Evolutionary conservation across 2,113 vertebrate species (phyloP), one percentile per base, ranked within the genome.

Genomic region (Gobio gobio): DNA sequence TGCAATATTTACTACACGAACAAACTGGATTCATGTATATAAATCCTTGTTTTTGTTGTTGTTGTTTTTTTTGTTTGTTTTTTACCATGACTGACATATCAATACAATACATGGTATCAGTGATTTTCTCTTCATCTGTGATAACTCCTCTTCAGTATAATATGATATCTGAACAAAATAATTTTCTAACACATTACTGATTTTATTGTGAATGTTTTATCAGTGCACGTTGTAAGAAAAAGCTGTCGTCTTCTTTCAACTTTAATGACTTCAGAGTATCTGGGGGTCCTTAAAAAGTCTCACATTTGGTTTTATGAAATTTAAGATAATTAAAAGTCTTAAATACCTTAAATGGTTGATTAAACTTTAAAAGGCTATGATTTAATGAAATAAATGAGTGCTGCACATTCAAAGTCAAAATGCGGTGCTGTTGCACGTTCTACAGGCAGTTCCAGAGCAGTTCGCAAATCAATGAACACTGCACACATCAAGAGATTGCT

Each of bases 101-200:
- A 51, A n/a, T n/a, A 88, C 89, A 90, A 86, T 87, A 88, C 89
- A 90, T 64, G n/a, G 13, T 14, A 54, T 29, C n/a, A 29, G 73
- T n/a, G 58, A 29, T 68, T 66, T 66, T 78, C 33, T 51, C 14
- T 61, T 26, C 22, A 40, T 40, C 40, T 0, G 40, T 1, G 40
- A 40, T 68, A 29, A 14, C 5, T 20, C 24, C 47, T 26, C 26
- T 47, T 68, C 29, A 33, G 14, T 14, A 33, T 66, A 26, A 14
- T 66, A 16, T 8, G 12, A 56, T 20, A 56, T 20, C 54, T 56
- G 18, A 54, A 20, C 18, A 5, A 56, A 56, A 56, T 9, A 7
- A 56, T 56, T 56, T 56, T 64, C 61, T 14, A 13, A 29, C 61
- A 63, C 51, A 22, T 56, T 22, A 56, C 22, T 54, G 26, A 14